Conservation (phyloP, 2,113 vertebrate genomes). For the Neodontobutis hainanensis region DNA sequence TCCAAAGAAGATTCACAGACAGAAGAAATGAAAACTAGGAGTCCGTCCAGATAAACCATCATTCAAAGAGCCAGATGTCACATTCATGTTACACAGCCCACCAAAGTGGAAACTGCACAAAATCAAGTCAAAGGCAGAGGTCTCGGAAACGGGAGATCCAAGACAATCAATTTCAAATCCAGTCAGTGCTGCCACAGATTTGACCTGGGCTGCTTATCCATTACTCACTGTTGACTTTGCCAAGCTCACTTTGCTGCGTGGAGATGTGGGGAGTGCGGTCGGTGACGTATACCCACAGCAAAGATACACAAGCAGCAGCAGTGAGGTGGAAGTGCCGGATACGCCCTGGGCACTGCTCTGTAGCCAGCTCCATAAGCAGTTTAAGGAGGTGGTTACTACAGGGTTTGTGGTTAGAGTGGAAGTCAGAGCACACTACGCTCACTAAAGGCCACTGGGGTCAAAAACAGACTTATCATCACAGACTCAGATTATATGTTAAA, state of each 20-base stretch:
- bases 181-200: constrained; percentile 24
- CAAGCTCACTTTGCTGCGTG: constrained; percentile 27
- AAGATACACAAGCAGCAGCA: constrained; percentile 20
- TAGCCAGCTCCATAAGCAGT: constrained; percentile 57
- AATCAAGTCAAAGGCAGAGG: constrained; percentile 14
- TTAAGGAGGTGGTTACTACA: constrained; percentile 42
- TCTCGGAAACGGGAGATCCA: constrained; percentile 25
- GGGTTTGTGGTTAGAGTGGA: constrained; percentile 64
- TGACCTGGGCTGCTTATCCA: constrained; percentile 29
- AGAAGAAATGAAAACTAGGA: constrained; percentile 22
- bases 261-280: constrained; percentile 8
- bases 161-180: constrained; percentile 22
- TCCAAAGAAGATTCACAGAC: constrained; percentile 13
- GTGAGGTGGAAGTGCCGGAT: constrained; percentile 44
- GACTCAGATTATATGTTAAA: neutral
- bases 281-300: neutral
- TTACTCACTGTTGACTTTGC: constrained; percentile 35
- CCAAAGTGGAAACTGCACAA: constrained; percentile 28
- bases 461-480: constrained; percentile 9
- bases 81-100: constrained; percentile 25
- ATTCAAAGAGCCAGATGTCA: constrained; percentile 28
- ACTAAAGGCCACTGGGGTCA: constrained; percentile 16
- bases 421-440: constrained; percentile 41
- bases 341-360: constrained; percentile 56
- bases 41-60: constrained; percentile 10